These are phyloP conservation scores for Drosophila fuyamai DNA, from an alignment of 1,140 invertebrate genomes.

Conservation along the genomic window DNA sequence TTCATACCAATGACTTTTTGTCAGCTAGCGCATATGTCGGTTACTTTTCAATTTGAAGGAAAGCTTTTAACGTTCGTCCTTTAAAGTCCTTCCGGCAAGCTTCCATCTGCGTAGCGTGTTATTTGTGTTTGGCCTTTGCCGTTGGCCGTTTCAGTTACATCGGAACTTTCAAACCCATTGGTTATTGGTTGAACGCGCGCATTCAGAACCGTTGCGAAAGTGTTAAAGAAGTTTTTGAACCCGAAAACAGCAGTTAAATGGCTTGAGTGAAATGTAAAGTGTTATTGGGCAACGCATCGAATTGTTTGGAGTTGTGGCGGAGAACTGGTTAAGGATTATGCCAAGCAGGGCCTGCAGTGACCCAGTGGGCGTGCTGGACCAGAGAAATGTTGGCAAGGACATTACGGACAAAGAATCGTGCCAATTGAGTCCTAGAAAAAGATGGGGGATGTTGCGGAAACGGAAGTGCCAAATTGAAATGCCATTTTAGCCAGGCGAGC, in stretches of 20 bases:
- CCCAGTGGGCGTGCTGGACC: conserved; percentile 35
- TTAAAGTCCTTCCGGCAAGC: conserved; percentile 43
- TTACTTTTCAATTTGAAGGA: conserved; percentile 24
- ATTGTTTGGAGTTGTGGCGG: conserved; percentile 4
- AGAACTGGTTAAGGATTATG: background rate
- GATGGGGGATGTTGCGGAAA: conserved; percentile 49
- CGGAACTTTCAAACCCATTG: conserved; percentile 69
- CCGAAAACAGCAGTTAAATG: conserved; percentile 52
- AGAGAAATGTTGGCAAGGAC: conserved; percentile 58
- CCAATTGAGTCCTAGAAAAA: conserved; percentile 8
- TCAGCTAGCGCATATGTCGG: background rate
- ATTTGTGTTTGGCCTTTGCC: conserved; percentile 22
- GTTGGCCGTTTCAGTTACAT: conserved; percentile 66
- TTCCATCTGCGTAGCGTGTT: conserved; percentile 34
- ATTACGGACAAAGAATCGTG: conserved; percentile 68
- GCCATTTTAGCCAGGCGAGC: conserved; percentile 67
- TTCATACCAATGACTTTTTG: conserved; percentile 11
- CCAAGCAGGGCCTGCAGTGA: conserved; percentile 22
- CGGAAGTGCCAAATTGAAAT: conserved; percentile 82
- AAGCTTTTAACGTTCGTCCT: conserved; percentile 33
- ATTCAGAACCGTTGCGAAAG: conserved; percentile 11
- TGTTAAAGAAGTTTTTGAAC: conserved; percentile 66
- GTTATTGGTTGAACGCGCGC: conserved; percentile 56
- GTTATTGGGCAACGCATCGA: conserved; percentile 35
- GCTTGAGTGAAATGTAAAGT: conserved; percentile 45